These are phyloP conservation scores for Emydoidea blandingii DNA, from an alignment of 2,797 vertebrate genomes.

Conservation along the genomic window DNA sequence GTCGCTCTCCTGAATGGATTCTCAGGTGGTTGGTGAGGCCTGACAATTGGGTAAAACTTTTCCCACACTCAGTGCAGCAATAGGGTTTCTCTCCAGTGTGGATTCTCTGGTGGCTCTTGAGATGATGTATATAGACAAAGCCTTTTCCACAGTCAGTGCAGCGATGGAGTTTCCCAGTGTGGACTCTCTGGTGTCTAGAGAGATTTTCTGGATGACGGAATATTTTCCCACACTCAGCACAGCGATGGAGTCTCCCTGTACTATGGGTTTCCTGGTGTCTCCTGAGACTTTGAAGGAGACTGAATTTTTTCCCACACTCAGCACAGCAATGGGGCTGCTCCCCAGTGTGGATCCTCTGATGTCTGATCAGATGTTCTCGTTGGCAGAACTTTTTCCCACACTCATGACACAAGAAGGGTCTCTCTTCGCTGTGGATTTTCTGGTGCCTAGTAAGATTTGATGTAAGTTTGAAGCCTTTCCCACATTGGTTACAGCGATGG, in stretches of 20 bases:
- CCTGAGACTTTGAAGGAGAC: neutral
- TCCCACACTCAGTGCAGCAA: slow-evolving; percentile 59
- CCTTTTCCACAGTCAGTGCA: slow-evolving; percentile 66
- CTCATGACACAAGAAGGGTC: neutral
- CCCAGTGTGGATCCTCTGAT: neutral
- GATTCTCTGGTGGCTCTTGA: slow-evolving; percentile 66
- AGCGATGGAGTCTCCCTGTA: slow-evolving; percentile 70
- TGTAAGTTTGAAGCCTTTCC: neutral
- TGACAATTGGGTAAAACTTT: slow-evolving; percentile 68
- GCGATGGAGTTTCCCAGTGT: slow-evolving; percentile 58
- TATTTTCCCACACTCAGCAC: neutral
- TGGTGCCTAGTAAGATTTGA: neutral
- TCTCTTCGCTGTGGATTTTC: neutral
- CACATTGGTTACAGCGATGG: neutral
- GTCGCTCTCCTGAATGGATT: slow-evolving; percentile 67
- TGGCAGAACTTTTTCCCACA: neutral
- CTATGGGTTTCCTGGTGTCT: slow-evolving; percentile 69
- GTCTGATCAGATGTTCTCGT: neutral
- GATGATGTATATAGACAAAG: slow-evolving; percentile 53
- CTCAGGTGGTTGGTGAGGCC: slow-evolving; percentile 67
- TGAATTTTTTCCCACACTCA: neutral
- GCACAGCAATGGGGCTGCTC: neutral
- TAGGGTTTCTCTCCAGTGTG: slow-evolving; percentile 73
- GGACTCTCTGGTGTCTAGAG: slow-evolving; percentile 68
- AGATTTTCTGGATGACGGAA: slow-evolving; percentile 72